Conservation (phyloP, 2,113 vertebrate genomes). For the Gobio gobio region DNA sequence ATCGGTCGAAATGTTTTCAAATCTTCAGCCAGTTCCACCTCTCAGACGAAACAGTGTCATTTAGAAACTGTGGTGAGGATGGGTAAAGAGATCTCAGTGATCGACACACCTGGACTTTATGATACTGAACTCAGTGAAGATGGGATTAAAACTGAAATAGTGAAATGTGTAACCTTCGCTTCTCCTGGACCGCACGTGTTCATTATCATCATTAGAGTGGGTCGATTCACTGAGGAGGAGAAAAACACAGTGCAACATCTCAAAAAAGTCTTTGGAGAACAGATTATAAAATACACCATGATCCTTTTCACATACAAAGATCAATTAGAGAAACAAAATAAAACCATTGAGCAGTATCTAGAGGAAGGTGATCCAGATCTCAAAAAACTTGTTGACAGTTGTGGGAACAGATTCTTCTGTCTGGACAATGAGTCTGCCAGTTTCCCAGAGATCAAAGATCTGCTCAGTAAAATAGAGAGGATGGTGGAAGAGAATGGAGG, state of each 20-base stretch:
- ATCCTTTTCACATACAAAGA: constrained; percentile 6
- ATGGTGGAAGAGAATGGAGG: constrained; percentile 7
- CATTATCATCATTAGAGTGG: background rate
- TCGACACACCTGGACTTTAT: too few species aligned
- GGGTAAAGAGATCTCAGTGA: background rate
- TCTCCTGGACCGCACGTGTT: constrained; percentile 8
- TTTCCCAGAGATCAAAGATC: constrained; percentile 30
- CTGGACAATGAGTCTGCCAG: background rate
- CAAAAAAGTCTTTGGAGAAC: background rate
- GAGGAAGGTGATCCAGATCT: background rate
- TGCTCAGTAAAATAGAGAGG: constrained; percentile 1
- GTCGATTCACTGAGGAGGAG: constrained; percentile 28
- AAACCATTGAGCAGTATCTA: background rate
- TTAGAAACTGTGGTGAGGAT: background rate
- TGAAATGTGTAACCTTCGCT: background rate
- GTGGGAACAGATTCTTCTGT: background rate
- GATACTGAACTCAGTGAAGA: background rate
- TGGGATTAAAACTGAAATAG: background rate
- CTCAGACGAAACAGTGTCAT: background rate
- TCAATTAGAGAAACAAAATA: background rate
- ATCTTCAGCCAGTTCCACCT: background rate
- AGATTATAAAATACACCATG: constrained; percentile 1
- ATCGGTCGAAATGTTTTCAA: background rate
- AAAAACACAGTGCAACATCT: background rate
- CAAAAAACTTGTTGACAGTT: background rate